Base-by-base conservation (phyloP, 2,113 vertebrate genomes). In the Xiphophorus maculatus region DNA sequence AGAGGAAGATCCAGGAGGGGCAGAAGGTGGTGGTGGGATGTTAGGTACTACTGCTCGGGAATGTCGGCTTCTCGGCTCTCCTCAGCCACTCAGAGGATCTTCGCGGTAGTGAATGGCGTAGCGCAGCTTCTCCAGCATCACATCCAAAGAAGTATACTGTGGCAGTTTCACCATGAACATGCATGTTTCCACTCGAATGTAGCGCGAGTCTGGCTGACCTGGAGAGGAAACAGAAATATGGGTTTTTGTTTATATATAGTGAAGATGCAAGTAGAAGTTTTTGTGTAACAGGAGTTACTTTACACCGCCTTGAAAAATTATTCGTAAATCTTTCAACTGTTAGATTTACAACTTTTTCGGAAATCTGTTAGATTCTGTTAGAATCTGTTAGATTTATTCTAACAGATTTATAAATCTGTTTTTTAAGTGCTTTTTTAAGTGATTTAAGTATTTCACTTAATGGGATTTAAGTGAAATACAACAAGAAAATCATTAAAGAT, bases 121-220 rank as follows among this genome's bases (percentile, higher is more conserved):
- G 0, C 97, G 96, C 2, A 99, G 95, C 73, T 98, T 99, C 48
- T 99, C 98, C 94, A 98, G 93, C 97, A 98, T 99, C 79, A 95
- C 96, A 7, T 99, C 97, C 84, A 98, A 88, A 0, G 97, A 97
- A 44, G 97, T 97, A 84, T 99, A 99, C 93, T 99, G 97, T 0
- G 98, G 98, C 4, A 99, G 97, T 77, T 99, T 99, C 87, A 99
- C 95, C 98, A 99, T 99, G 87, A 99, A 99, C 97, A 99, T 99
- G 85, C 98, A 99, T 27, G 98, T 99, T 91, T 99, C 98, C 54
- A 99, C 98, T 0, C 98, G 96, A 89, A 99, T 97, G 92, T 99
- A 97, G 64, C 98, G 96, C 0, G 95, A 96, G 83, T 99, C 98
- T 0, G 97, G 96, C 54, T 96, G 96, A 32, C 98, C 98, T 99